Evolutionary conservation across 2,797 vertebrate species (phyloP).

Genomic region (Psittacula echo): DNA sequence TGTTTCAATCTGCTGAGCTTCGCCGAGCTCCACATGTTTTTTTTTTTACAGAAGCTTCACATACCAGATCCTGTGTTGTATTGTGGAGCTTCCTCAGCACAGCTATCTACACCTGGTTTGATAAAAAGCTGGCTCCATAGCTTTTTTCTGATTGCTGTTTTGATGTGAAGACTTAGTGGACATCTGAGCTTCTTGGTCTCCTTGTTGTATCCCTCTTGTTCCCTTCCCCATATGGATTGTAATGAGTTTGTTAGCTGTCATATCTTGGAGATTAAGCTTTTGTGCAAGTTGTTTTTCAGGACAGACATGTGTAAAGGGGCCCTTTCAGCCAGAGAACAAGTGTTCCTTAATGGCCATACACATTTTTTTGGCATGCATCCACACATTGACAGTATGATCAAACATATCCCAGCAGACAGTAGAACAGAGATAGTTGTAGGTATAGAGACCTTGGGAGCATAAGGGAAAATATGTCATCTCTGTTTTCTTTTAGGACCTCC

Average conservation of each 20-base stretch:
- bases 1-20: background rate
- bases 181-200: background rate
- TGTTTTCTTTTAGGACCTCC: conserved; percentile 3
- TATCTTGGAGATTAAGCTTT: conserved; percentile 57
- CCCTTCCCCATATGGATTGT: background rate
- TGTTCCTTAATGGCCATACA: conserved; percentile 50
- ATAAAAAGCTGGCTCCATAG: background rate
- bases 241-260: conserved; percentile 62
- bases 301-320: conserved; percentile 49
- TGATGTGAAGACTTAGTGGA: background rate
- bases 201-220: background rate
- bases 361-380: conserved; percentile 53
- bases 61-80: background rate
- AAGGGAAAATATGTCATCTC: background rate
- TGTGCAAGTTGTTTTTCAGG: conserved; percentile 17
- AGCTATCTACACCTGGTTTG: background rate
- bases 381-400: conserved; percentile 31
- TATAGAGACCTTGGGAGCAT: background rate
- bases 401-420: conserved; percentile 24
- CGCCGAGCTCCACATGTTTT: background rate
- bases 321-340: conserved; percentile 39
- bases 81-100: background rate
- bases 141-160: background rate
- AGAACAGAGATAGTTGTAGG: conserved; percentile 37
- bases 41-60: background rate